Evolutionary conservation across 2,888 invertebrate species (phyloP), one percentile per base, ranked within the genome.

Genomic region (Entomobrya proxima): DNA sequence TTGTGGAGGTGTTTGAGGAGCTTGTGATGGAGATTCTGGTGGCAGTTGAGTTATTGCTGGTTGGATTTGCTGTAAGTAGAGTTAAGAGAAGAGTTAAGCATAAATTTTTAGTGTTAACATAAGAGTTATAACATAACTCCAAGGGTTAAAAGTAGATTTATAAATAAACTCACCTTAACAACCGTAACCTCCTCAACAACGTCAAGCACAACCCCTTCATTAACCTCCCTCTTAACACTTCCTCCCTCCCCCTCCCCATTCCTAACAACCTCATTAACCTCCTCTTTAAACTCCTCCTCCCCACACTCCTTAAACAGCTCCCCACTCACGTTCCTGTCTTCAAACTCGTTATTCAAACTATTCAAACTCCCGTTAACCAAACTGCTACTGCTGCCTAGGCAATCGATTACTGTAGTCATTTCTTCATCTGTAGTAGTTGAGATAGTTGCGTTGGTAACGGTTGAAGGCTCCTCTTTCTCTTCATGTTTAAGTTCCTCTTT

Each of bases 381-480:
- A 13, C 50, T 35, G 74, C 74, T 52, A 7, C 21, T 58, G 24
- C 72, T 72, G 5, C 67, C 74, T 1, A 55, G 50, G 18, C 67
- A 72, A n/a, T 81, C 72, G 74, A 74, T 44, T 18, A 72, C 81
- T 2, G 69, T 81, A 13, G 55, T 74, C 24, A 52, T 35, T n/a
- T 74, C 72, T 52, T 72, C 55, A 37, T 18, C 50, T 24, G 4
- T 27, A 3, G 75, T 76, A 4, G 76, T 55, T 76, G 76, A 7
- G n/a, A 55, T 27, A 55, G 32, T 21, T 83, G 79, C 61, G 78
- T 86, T 84, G 50, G 94, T 94, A n/a, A n/a, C n/a, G 61, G 93
- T 94, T 85, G 94, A 94, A 37, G 37, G 37, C 37, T 37, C 37
- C 37, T 37, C 6, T 37, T 37, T 37, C 37, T 37, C 11, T 37